A percentile compares a stretch with the other conserved stretches of the same genome.
phyloP scores from a whole-genome alignment of 2,888 invertebrate genomes.

The Spilarctia lutea region DNA sequence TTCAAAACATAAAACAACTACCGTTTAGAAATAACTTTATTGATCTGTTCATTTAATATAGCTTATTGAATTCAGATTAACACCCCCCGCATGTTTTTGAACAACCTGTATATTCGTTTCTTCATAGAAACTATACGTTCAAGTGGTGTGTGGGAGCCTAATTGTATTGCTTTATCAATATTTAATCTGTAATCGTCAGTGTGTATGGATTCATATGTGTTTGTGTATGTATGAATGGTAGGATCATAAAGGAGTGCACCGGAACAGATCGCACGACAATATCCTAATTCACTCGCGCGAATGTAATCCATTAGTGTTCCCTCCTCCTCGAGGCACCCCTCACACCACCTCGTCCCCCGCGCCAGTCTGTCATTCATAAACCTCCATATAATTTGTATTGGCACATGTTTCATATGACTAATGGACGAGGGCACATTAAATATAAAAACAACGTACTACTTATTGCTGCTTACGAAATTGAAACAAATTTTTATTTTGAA shows the following conservation, averaged over 20 bases:
- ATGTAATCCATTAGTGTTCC: slow-evolving; percentile 85
- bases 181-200: slow-evolving; percentile 63
- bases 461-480: slow-evolving; percentile 68
- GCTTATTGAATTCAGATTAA: slow-evolving; percentile 23
- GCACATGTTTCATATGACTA: slow-evolving; percentile 86
- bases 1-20: neutral
- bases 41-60: slow-evolving; percentile 21
- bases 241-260: slow-evolving; percentile 81
- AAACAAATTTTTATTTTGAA: slow-evolving; percentile 48
- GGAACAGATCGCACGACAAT: slow-evolving; percentile 85
- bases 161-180: slow-evolving; percentile 61
- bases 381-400: slow-evolving; percentile 86
- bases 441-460: slow-evolving; percentile 71
- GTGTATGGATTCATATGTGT: slow-evolving; percentile 50
- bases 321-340: slow-evolving; percentile 54
- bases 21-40: neutral
- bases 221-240: slow-evolving; percentile 62
- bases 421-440: slow-evolving; percentile 80
- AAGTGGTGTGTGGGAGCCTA: slow-evolving; percentile 27
- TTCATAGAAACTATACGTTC: slow-evolving; percentile 19
- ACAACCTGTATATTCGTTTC: slow-evolving; percentile 21
- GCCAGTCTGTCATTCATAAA: slow-evolving; percentile 84
- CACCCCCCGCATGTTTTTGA: slow-evolving; percentile 17
- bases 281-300: slow-evolving; percentile 86
- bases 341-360: slow-evolving; percentile 49